phyloP scores from a whole-genome alignment of 2,888 invertebrate species.

The Celastrina argiolus region DNA sequence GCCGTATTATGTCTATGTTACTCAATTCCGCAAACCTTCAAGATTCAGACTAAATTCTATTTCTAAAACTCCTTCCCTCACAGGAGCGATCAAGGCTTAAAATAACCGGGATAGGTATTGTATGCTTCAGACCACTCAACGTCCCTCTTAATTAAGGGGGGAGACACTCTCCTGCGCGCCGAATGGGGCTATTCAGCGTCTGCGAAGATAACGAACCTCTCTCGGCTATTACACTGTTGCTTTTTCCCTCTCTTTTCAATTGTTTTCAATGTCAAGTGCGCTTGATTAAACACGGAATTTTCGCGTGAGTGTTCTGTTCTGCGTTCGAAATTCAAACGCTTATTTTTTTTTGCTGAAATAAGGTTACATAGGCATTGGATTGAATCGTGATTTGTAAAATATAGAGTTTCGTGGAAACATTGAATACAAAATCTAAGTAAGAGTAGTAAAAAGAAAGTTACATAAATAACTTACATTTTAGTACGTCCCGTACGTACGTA shows the following conservation, averaged over 20 bases:
- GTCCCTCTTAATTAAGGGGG: constrained; percentile 71
- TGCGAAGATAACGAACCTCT: constrained; percentile 67
- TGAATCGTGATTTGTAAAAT: neutral
- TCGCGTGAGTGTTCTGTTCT: neutral
- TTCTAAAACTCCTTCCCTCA: neutral
- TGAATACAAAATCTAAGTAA: neutral
- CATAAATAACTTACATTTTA: too few species aligned
- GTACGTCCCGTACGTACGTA: too few species aligned
- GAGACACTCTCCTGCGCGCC: constrained; percentile 48
- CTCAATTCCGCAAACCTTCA: neutral
- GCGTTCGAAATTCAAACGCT: neutral
- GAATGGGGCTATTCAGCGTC: constrained; percentile 61
- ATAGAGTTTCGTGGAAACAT: neutral
- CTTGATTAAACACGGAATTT: constrained; percentile 33
- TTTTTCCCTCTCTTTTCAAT: constrained; percentile 36
- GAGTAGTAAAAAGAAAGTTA: too few species aligned
- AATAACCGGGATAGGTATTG: constrained; percentile 46
- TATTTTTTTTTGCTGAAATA: neutral
- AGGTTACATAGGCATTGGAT: neutral
- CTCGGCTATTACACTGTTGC: constrained; percentile 61
- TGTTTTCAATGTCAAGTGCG: constrained; percentile 30
- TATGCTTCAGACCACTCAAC: constrained; percentile 63
- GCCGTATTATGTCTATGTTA: neutral
- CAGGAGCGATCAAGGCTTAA: constrained; percentile 54
- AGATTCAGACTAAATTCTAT: neutral